phyloP scores from a whole-genome alignment of 2,888 invertebrate species.

The Hydroisotoma schaefferi region DNA sequence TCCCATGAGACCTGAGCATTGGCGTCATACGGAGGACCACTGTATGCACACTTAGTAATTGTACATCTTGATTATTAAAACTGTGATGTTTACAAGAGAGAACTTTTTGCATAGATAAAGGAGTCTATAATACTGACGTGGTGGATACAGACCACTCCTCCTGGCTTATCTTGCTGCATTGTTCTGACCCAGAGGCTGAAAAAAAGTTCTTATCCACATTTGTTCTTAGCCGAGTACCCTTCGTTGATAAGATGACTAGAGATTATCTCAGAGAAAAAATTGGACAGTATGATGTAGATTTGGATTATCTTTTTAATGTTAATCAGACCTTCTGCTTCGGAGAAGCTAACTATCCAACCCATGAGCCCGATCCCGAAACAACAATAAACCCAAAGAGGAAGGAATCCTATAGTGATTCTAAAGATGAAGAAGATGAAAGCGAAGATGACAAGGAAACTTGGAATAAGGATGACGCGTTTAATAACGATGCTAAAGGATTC shows the following conservation, averaged over 20 bases:
- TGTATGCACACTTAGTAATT: conserved; percentile 57
- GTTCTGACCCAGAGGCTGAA: conserved; percentile 66
- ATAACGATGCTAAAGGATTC: neutral
- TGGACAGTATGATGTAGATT: conserved; percentile 76
- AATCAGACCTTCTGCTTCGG: conserved; percentile 64
- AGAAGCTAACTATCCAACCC: conserved; percentile 18
- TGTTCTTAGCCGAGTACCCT: conserved; percentile 65
- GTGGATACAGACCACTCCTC: conserved; percentile 78
- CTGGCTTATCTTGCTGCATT: conserved; percentile 79
- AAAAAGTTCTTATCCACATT: conserved; percentile 76
- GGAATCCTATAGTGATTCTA: neutral
- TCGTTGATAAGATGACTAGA: conserved; percentile 62
- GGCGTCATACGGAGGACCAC: conserved; percentile 79
- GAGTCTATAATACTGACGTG: conserved; percentile 81
- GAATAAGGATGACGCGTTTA: neutral
- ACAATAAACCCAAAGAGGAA: neutral
- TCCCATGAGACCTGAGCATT: conserved; percentile 70
- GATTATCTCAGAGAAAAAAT: conserved; percentile 73
- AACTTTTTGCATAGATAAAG: conserved; percentile 63
- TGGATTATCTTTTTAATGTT: conserved; percentile 79
- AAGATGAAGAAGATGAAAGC: neutral
- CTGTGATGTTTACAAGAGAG: neutral
- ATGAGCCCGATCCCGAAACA: neutral
- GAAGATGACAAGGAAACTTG: neutral
- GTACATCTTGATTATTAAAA: neutral